Conservation (phyloP, 2,797 vertebrate genomes). For the Paedocypris micromegethes region DNA sequence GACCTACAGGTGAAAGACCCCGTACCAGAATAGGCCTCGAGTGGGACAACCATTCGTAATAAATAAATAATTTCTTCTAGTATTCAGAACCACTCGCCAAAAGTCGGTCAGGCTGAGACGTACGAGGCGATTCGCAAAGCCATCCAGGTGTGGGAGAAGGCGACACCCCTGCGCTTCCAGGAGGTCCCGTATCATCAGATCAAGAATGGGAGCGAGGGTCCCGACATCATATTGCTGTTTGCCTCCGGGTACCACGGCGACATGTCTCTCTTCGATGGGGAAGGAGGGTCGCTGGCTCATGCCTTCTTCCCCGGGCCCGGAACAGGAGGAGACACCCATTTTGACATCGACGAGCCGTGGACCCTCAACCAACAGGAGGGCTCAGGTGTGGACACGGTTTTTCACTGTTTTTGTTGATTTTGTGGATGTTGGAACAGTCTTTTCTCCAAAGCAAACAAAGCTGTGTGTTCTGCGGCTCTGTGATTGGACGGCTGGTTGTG, state of each 20-base stretch:
- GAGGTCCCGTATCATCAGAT: conserved; percentile 76
- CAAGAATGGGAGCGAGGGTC: conserved; percentile 70
- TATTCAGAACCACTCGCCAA: conserved; percentile 83
- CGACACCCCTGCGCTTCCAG: conserved; percentile 79
- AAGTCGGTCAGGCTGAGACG: conserved; percentile 74
- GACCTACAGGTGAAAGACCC: conserved; percentile 67
- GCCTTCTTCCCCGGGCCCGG: conserved; percentile 92
- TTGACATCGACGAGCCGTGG: conserved; percentile 93
- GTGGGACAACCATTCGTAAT: background rate
- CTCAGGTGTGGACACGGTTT: conserved; percentile 64
- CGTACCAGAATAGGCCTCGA: background rate
- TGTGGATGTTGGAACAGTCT: background rate
- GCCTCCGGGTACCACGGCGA: conserved; percentile 94
- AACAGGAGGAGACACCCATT: conserved; percentile 92
- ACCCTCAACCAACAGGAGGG: conserved; percentile 80
- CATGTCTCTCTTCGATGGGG: conserved; percentile 91
- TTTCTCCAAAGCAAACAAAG: background rate
- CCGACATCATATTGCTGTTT: conserved; percentile 90
- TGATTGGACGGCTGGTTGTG: background rate
- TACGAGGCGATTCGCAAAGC: conserved; percentile 75
- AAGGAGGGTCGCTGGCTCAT: conserved; percentile 93
- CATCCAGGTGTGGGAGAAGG: conserved; percentile 80
- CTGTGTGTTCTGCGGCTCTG: too few species aligned
- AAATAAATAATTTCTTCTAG: conserved; percentile 54
- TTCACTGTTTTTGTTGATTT: background rate